Conservation (phyloP, 64 coral and sea anemone genomes). For the Montipora efflorescens region DNA sequence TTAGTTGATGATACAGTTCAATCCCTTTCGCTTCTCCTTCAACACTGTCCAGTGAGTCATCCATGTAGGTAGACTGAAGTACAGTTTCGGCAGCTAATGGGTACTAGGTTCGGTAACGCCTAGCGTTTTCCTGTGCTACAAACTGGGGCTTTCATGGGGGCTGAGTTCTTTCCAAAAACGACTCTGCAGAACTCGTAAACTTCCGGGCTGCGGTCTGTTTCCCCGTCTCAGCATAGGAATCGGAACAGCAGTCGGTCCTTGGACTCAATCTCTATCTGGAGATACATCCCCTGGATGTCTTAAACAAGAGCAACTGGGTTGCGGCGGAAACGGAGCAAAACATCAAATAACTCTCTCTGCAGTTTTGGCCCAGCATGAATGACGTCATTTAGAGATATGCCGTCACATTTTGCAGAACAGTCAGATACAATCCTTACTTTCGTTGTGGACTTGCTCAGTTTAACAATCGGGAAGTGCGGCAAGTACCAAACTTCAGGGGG, state of each 20-base stretch:
- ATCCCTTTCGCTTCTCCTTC: conserved; percentile 53
- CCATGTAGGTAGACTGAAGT: conserved; percentile 66
- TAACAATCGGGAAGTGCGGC: conserved; percentile 56
- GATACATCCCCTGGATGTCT: too few relatives aligned
- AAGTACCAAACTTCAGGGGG: conserved; percentile 41
- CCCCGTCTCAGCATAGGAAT: too few relatives aligned
- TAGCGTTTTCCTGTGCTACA: conserved; percentile 72
- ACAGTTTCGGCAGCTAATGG: conserved; percentile 82
- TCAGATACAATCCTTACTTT: conserved; percentile 62
- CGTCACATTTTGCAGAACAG: neutral
- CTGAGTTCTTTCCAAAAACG: too few relatives aligned
- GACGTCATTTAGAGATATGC: neutral
- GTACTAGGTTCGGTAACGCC: conserved; percentile 47
- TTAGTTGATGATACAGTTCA: conserved; percentile 16
- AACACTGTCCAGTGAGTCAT: conserved; percentile 75
- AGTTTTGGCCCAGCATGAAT: conserved; percentile 43
- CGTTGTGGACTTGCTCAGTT: conserved; percentile 57
- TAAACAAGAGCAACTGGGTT: conserved; percentile 25
- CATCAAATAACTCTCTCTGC: conserved; percentile 47
- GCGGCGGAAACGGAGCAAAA: conserved; percentile 29
- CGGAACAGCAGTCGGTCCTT: too few relatives aligned
- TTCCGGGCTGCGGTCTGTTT: too few relatives aligned
- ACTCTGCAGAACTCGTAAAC: too few relatives aligned
- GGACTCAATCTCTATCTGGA: too few relatives aligned
- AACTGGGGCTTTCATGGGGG: neutral